phyloP scores from a whole-genome alignment of 2,888 invertebrate species.

The Lycia hirtaria region DNA sequence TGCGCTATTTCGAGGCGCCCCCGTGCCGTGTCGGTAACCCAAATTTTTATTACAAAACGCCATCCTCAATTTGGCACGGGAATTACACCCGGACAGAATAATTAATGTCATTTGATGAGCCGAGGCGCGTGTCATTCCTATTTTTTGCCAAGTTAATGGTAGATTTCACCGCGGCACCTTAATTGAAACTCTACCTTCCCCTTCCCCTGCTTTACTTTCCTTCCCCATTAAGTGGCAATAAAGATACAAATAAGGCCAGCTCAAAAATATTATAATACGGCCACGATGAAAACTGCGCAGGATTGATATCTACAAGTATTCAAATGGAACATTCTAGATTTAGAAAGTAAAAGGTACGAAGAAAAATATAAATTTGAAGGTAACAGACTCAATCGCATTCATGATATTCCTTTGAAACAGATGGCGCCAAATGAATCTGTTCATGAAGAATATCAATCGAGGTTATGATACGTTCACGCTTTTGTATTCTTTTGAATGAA shows the following conservation, averaged over 20 bases:
- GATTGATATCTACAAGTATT: neutral
- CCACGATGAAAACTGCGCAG: conserved; percentile 20
- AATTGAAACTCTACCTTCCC: conserved; percentile 29
- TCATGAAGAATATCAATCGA: conserved; percentile 22
- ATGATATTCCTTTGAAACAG: conserved; percentile 19
- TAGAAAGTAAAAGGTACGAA: conserved; percentile 22
- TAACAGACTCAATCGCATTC: conserved; percentile 16
- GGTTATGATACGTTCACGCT: conserved; percentile 14
- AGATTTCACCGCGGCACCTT: conserved; percentile 36
- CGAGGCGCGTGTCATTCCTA: conserved; percentile 43
- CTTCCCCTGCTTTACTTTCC: conserved; percentile 10
- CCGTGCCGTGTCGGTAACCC: conserved; percentile 46
- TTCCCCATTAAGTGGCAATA: conserved; percentile 26
- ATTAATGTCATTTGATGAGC: conserved; percentile 55
- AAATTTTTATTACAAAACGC: conserved; percentile 52
- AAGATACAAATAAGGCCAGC: conserved; percentile 24
- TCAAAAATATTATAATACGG: conserved; percentile 23
- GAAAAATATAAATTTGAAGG: conserved; percentile 17
- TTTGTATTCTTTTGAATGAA: conserved; percentile 15
- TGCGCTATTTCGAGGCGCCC: conserved; percentile 37
- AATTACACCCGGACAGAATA: conserved; percentile 51
- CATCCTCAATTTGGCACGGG: conserved; percentile 57
- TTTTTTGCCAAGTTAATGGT: conserved; percentile 43
- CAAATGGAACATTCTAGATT: conserved; percentile 21
- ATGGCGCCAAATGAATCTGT: conserved; percentile 9